Conservation (phyloP, 1,140 invertebrate species). For the Tetramorium alpestre region DNA sequence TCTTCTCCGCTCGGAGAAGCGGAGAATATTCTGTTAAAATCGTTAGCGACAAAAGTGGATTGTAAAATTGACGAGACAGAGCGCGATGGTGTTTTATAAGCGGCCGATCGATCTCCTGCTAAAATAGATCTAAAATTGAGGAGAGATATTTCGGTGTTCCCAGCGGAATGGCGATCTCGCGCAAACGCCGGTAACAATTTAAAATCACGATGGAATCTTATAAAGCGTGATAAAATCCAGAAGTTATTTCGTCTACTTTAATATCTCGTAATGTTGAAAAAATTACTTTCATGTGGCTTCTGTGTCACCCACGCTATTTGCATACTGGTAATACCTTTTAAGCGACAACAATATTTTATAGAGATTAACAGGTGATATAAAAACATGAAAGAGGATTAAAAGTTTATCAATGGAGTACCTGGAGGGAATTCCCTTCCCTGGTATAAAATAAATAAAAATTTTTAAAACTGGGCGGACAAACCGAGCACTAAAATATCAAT, state of each 20-base stretch:
- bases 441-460: background rate
- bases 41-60: constrained; percentile 26
- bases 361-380: constrained; percentile 7
- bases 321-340: background rate
- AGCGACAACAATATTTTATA: background rate
- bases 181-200: background rate
- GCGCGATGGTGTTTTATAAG: constrained; percentile 22
- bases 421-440: background rate
- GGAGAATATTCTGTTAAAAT: constrained; percentile 16
- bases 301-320: background rate
- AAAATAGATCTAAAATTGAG: constrained; percentile 34
- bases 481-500: background rate
- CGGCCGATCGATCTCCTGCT: constrained; percentile 24
- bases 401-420: background rate
- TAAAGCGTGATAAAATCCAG: background rate
- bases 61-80: constrained; percentile 28
- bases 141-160: constrained; percentile 11
- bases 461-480: background rate
- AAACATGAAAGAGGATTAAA: constrained; percentile 18
- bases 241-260: background rate
- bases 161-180: background rate
- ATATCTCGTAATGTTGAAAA: background rate
- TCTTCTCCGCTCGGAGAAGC: background rate
- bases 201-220: background rate
- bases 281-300: background rate